Evolutionary conservation across 2,888 invertebrate species (phyloP), one percentile per base, ranked within the genome.

Genomic region (Ligdia adustata): DNA sequence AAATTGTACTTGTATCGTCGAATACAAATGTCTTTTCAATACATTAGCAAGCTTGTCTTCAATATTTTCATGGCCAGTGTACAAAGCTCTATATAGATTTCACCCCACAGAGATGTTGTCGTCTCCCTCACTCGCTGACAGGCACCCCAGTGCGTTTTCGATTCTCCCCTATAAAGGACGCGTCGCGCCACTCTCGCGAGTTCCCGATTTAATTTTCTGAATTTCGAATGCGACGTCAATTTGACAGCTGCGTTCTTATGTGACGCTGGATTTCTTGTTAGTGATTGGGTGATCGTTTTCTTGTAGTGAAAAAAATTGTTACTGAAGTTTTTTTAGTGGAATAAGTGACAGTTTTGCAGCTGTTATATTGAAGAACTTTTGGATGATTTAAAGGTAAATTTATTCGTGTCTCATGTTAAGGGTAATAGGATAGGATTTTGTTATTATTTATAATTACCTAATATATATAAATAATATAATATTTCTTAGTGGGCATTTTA

Each of bases 51-150:
- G 15, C 11, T n/a, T 27, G 26, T 39, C 15, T 41, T 24, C 37
- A 39, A 44, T 33, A 54, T 46, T 44, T 56, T 54, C 54, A 52
- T 47, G 52, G 38, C 28, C 64, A 71, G 72, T 74, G 29, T 66
- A 72, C 69, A n/a, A 71, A 72, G 65, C 74, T 70, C 41, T 47
- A 37, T 76, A 79, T 79, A 77, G 77, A 80, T 79, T 79, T 73
- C 79, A 73, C 66, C 74, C 72, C 67, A 64, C 69, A 52, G 62
- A 33, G 59, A 52, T 68, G 62, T 63, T 55, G 61, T 57, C 60
- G 63, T 79, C 77, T 72, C 78, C 50, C 59, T 82, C 70, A 39
- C 74, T 57, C 74, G 50, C 61, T 60, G 56, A 64, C 64, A 62
- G 57, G 56, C 64, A 71, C 70, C 69, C 70, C 77, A 85, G 84